phyloP scores from a whole-genome alignment of 2,888 invertebrate species.

The Volucella bombylans region DNA sequence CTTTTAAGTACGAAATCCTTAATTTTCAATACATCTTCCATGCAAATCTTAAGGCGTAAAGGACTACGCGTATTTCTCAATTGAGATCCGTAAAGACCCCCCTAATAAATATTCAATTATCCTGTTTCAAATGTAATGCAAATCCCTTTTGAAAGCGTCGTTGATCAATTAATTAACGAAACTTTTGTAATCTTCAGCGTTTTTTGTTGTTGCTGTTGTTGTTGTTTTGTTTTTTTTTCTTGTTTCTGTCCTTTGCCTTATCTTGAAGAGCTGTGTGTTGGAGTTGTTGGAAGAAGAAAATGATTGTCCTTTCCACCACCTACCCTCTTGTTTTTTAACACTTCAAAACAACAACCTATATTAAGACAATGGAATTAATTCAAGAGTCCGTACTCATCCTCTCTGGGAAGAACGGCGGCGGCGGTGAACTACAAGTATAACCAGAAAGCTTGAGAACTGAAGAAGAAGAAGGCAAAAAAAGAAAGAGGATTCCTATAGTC shows the following conservation, averaged over 20 bases:
- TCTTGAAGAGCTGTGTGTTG: slow-evolving; percentile 8
- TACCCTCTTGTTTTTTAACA: slow-evolving; percentile 51
- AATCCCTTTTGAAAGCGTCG: slow-evolving; percentile 74
- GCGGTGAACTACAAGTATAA: neutral
- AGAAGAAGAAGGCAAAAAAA: slow-evolving; percentile 10
- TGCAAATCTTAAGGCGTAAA: slow-evolving; percentile 46
- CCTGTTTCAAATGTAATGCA: slow-evolving; percentile 74
- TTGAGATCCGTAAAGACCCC: slow-evolving; percentile 44
- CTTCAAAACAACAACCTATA: slow-evolving; percentile 73
- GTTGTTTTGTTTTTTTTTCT: slow-evolving; percentile 35
- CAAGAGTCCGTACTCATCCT: slow-evolving; percentile 70
- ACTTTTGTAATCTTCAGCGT: slow-evolving; percentile 67
- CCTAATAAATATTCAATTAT: slow-evolving; percentile 77
- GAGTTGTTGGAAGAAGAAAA: neutral
- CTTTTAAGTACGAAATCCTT: slow-evolving; percentile 49
- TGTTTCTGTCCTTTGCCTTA: neutral
- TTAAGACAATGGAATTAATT: slow-evolving; percentile 74
- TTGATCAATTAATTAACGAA: slow-evolving; percentile 74
- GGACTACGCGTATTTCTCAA: slow-evolving; percentile 29
- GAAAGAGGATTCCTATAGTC: slow-evolving; percentile 55
- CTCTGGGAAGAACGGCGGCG: slow-evolving; percentile 9
- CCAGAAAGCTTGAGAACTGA: slow-evolving; percentile 10
- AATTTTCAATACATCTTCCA: slow-evolving; percentile 45
- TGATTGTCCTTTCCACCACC: slow-evolving; percentile 39
- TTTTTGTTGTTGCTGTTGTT: slow-evolving; percentile 15